These are phyloP conservation scores for Hippocampus kuda DNA, from an alignment of 2,797 vertebrate genomes.

Conservation along the genomic window DNA sequence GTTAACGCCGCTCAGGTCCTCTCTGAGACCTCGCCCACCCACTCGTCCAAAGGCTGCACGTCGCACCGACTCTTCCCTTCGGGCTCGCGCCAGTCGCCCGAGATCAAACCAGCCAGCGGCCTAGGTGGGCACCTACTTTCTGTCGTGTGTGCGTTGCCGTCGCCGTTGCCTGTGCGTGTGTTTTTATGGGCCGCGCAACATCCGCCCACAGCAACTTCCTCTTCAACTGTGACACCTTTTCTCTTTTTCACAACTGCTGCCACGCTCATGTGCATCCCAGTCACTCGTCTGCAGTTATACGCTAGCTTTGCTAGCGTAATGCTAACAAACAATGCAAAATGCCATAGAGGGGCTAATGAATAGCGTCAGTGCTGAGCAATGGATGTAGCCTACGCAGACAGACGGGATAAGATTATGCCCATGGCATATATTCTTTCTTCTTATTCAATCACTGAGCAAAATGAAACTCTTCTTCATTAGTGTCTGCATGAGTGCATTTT, in stretches of 20 bases:
- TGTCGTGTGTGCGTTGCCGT: conserved; percentile 5
- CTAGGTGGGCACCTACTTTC: conserved; percentile 69
- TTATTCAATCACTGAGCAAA: too few relatives aligned
- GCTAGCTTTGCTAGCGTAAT: too few relatives aligned
- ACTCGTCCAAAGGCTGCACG: conserved; percentile 44
- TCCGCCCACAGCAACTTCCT: conserved; percentile 23
- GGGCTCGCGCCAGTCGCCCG: conserved; percentile 80
- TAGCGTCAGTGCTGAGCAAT: too few relatives aligned
- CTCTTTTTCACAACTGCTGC: conserved; percentile 6
- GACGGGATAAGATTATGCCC: too few relatives aligned
- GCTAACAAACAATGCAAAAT: too few relatives aligned
- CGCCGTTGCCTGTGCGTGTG: neutral
- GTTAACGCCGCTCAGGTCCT: conserved; percentile 73
- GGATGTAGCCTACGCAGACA: too few relatives aligned
- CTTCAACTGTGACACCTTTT: conserved; percentile 16
- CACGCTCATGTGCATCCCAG: neutral
- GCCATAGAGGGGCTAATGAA: too few relatives aligned
- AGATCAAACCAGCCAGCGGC: conserved; percentile 81
- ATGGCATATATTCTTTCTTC: too few relatives aligned
- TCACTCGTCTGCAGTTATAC: neutral
- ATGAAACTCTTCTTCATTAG: too few relatives aligned
- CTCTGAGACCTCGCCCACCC: conserved; percentile 75
- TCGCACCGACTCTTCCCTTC: conserved; percentile 87
- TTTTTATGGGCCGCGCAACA: neutral
- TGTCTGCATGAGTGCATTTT: too few relatives aligned